Evolutionary conservation across 2,797 vertebrate species (phyloP), one percentile per base, ranked within the genome.

Genomic region (Phrynocephalus forsythii): DNA sequence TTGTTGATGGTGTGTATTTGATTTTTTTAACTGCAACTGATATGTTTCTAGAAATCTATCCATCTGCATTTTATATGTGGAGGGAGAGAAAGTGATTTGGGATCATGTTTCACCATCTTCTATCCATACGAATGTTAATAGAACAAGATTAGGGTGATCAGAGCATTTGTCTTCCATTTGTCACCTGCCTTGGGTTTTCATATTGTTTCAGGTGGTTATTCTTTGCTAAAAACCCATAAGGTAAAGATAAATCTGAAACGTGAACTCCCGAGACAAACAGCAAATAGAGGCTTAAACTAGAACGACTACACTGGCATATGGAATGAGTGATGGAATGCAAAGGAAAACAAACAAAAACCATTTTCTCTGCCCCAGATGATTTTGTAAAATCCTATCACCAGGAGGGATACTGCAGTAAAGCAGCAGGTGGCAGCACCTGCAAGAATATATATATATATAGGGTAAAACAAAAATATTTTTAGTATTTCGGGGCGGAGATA

Each of bases 381-480:
- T 48, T 30, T 79, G 10, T n/a, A 44, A 48, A 10, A 79, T 28
- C n/a, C 16, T 48, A 38, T 28, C 33, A 28, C 8, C 5, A 7
- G 6, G 30, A 60, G 52, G 20, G 26, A 52, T 73, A 26, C 82
- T 60, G 18, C 13, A 44, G 26, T 24, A n/a, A 18, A 68, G 15
- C 88, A 90, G 76, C 85, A 87, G 88, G 22, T 68, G 85, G 88
- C 80, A 87, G 82, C 48, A 87, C 10, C 69, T 48, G 48, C 68
- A 67, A 83, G n/a, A 73, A 10, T 50, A n/a, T 1, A 22, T 44
- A 22, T 67, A 10, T 50, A n/a, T 1, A 22, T 38, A 22, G 33
- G 18, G 30, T 18, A 56, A 18, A 15, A 28, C 15, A 28, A 66
- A 13, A 30, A 4, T 44, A 26, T 5, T 73, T 13, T 7, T 60